These are phyloP conservation scores for Eubucco bourcierii DNA, from an alignment of 2,113 vertebrate species.

Conservation along the genomic window DNA sequence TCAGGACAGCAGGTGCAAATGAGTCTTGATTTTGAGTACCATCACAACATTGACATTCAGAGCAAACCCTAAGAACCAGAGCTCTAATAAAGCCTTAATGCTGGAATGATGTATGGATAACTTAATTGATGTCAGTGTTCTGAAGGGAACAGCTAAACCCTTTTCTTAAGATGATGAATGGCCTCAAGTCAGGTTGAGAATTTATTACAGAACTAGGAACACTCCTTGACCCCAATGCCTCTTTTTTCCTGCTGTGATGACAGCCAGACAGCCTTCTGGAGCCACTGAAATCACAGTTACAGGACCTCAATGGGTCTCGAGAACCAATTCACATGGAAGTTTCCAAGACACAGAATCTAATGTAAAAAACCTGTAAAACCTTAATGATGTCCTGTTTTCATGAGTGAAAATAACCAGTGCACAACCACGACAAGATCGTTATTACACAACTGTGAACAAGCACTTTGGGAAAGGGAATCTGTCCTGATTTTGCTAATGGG, in stretches of 20 bases:
- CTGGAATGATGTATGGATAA: not conserved
- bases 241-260: not conserved
- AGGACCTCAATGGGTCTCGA: not conserved
- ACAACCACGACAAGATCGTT: not conserved
- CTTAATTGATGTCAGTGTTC: not conserved
- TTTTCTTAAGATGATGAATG: slow-evolving; percentile 12
- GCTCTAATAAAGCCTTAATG: not conserved
- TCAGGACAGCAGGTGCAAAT: not conserved
- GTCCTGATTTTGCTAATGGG: not conserved
- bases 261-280: not conserved
- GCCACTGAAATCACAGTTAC: not conserved
- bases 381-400: not conserved
- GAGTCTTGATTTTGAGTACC: not conserved
- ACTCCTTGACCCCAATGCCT: not conserved
- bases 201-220: not conserved
- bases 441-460: not conserved
- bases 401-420: not conserved
- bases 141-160: slow-evolving; percentile 17
- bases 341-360: not conserved
- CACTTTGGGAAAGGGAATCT: not conserved
- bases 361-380: not conserved
- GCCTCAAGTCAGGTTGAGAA: not conserved
- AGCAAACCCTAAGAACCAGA: not conserved
- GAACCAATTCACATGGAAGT: not conserved
- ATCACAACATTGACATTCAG: not conserved